phyloP scores from a whole-genome alignment of 35 echinoderm and acorn worm genomes.

The Lytechinus variegatus region DNA sequence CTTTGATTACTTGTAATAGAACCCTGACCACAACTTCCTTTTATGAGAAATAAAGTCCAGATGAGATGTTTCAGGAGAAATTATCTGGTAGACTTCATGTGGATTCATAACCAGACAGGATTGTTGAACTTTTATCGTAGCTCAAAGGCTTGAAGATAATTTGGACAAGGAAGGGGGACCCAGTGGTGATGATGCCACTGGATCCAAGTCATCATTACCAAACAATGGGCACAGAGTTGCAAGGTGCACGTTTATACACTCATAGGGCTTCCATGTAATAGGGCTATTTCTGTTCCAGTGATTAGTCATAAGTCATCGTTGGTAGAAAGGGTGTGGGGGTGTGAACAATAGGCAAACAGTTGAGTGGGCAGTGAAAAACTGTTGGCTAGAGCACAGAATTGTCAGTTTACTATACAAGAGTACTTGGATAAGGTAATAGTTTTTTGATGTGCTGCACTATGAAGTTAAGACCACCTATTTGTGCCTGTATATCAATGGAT shows the following conservation, averaged over 20 bases:
- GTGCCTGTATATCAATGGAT: constrained; percentile 1
- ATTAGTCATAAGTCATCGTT: not conserved
- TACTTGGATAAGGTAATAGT: constrained; percentile 2
- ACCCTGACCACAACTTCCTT: not conserved
- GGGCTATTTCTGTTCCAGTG: not conserved
- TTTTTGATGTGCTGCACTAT: not conserved
- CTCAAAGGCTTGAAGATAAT: not conserved
- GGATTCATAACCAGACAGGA: not conserved
- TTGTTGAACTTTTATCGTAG: not conserved
- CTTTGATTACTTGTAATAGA: not conserved
- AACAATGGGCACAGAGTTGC: not conserved
- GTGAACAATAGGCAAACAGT: not conserved
- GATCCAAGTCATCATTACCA: not conserved
- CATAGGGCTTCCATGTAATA: not conserved
- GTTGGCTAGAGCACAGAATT: not conserved
- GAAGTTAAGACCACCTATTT: not conserved
- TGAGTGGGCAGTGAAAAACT: not conserved
- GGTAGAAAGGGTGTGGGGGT: not conserved
- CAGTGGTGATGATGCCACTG: not conserved
- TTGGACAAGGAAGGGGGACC: not conserved
- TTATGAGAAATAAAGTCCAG: not conserved
- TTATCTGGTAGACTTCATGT: not conserved
- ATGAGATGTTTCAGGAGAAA: not conserved
- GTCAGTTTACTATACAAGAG: not conserved
- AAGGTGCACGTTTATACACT: not conserved